Evolutionary conservation across 2,113 vertebrate genomes (phyloP).

Genomic region (Ursus arctos): DNA sequence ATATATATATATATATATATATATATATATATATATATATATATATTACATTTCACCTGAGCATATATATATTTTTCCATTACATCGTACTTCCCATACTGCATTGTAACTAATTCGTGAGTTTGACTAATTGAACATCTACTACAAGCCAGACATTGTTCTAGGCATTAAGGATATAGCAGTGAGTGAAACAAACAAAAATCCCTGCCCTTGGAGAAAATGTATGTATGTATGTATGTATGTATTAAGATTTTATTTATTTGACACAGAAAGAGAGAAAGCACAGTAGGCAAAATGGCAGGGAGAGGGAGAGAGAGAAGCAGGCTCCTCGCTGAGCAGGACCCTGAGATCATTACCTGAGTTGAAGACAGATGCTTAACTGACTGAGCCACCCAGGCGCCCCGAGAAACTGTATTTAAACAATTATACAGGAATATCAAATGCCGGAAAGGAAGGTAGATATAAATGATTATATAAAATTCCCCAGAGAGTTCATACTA

Average conservation of each 20-base stretch:
- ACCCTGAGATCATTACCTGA: too few relatives aligned
- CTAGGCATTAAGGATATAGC: background rate
- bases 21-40: too few relatives aligned
- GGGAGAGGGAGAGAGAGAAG: too few relatives aligned
- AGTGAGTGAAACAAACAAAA: background rate
- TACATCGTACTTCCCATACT: background rate
- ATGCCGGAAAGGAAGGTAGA: background rate
- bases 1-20: too few relatives aligned
- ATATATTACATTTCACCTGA: too few relatives aligned
- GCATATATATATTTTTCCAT: background rate
- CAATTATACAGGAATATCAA: background rate
- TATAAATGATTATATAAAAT: background rate
- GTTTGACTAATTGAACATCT: background rate
- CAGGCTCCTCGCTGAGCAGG: too few relatives aligned
- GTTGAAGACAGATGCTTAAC: background rate
- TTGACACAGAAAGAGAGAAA: too few relatives aligned
- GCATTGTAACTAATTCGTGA: background rate
- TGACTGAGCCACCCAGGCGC: background rate
- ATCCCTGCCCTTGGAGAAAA: background rate
- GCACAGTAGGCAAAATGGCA: too few relatives aligned
- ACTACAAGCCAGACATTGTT: background rate
- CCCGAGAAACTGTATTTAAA: background rate
- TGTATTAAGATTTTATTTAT: too few relatives aligned
- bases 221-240: too few relatives aligned
- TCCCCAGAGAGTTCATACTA: background rate